phyloP scores from a whole-genome alignment of 2,888 invertebrate species.

The Patella ulyssiponensis region DNA sequence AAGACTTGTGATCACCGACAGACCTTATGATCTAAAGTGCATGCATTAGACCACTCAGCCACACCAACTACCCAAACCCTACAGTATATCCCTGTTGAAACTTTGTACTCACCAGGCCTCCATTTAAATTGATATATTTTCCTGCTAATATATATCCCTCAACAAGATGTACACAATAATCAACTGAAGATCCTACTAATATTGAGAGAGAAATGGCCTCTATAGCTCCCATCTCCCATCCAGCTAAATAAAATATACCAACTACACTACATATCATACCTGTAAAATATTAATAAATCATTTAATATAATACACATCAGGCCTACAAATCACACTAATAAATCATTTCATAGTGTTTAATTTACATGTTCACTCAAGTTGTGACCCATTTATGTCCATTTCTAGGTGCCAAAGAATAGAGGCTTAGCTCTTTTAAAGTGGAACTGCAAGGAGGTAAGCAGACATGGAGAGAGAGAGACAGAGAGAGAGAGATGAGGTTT shows the following conservation, averaged over 20 bases:
- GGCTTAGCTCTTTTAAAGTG: too few species aligned
- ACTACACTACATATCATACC: slow-evolving; percentile 65
- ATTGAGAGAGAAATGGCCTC: slow-evolving; percentile 68
- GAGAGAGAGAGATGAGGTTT: too few species aligned
- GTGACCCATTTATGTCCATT: too few species aligned
- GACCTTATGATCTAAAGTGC: too few species aligned
- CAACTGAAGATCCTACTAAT: slow-evolving; percentile 68
- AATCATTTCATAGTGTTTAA: neutral
- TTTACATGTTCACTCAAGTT: neutral
- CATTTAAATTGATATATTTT: slow-evolving; percentile 30
- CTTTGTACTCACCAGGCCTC: slow-evolving; percentile 38
- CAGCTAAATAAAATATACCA: slow-evolving; percentile 63
- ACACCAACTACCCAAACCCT: too few species aligned
- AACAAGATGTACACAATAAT: slow-evolving; percentile 70
- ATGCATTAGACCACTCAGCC: too few species aligned
- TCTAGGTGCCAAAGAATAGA: too few species aligned
- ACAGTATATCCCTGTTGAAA: too few species aligned
- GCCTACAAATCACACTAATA: neutral
- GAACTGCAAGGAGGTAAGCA: too few species aligned
- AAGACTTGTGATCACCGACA: neutral
- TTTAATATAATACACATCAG: neutral
- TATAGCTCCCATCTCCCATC: slow-evolving; percentile 69
- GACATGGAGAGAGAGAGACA: too few species aligned
- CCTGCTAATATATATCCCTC: slow-evolving; percentile 67
- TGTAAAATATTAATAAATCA: slow-evolving; percentile 34